Evolutionary conservation across 2,113 vertebrate species (phyloP).

Genomic region (Poeciliopsis turrubarensis): DNA sequence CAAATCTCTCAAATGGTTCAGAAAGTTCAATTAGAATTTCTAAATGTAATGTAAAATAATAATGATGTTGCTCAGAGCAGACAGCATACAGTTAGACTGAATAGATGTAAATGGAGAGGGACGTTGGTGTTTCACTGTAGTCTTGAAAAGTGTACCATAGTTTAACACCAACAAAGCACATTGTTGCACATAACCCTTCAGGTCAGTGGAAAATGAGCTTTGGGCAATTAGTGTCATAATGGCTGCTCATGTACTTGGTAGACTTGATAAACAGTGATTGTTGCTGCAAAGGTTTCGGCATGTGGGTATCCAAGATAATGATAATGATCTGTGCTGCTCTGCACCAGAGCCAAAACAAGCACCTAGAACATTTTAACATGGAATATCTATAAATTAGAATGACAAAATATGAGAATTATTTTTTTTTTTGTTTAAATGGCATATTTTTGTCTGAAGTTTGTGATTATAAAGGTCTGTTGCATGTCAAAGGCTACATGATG

Average conservation of each 20-base stretch:
- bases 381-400: no score
- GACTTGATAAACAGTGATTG: constrained; percentile 59
- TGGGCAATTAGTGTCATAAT: constrained; percentile 69
- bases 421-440: background rate
- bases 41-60: no score
- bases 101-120: constrained; percentile 55
- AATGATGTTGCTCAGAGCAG: no score
- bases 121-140: constrained; percentile 43
- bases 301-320: constrained; percentile 58
- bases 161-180: constrained; percentile 52
- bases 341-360: constrained; percentile 22
- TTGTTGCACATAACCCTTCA: constrained; percentile 52
- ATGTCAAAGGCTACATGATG: background rate
- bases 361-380: background rate
- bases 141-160: constrained; percentile 60
- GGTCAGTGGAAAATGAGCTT: constrained; percentile 65
- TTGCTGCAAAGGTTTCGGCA: constrained; percentile 47
- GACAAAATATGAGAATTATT: background rate
- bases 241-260: constrained; percentile 63
- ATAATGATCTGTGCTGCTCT: constrained; percentile 29
- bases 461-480: no score
- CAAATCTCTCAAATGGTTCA: no score
- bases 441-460: background rate
- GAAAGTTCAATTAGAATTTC: no score
- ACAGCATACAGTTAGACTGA: no score